phyloP scores from a whole-genome alignment of 2,113 vertebrate genomes.

The Cygnus atratus region DNA sequence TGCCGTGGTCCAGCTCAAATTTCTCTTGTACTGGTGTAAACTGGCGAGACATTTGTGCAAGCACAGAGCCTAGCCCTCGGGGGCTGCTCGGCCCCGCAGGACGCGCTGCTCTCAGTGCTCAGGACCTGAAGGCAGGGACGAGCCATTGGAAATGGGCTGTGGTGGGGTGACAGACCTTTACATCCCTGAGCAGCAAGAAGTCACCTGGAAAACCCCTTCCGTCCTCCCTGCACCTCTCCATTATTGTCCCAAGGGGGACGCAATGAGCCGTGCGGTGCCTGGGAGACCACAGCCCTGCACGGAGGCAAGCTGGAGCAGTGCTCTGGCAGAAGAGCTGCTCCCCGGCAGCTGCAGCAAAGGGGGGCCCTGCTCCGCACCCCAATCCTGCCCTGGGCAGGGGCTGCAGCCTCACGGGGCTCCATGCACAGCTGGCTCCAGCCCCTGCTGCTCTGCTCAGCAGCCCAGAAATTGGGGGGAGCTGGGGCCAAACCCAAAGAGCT shows the following conservation, averaged over 20 bases:
- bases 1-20: accelerated
- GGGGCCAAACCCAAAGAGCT: accelerated
- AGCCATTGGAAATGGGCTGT: not conserved
- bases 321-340: not conserved
- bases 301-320: not conserved
- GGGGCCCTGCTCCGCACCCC: not conserved
- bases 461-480: not conserved
- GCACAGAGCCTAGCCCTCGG: not conserved
- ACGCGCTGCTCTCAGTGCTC: not conserved
- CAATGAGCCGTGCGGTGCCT: accelerated
- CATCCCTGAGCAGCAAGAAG: not conserved
- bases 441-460: not conserved
- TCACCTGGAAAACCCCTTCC: not conserved
- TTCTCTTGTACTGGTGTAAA: not conserved
- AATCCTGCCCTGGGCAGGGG: conserved; percentile 41
- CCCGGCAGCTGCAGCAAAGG: not conserved
- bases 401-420: not conserved
- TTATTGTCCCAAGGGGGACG: not conserved
- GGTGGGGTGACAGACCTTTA: not conserved
- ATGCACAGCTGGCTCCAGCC: not conserved
- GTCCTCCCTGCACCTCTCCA: not conserved
- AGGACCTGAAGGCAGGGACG: not conserved
- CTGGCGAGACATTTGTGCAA: not conserved
- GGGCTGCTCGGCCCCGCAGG: not conserved
- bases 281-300: not conserved